Conservation (phyloP, 2,113 vertebrate genomes). For the Etheostoma spectabile region DNA sequence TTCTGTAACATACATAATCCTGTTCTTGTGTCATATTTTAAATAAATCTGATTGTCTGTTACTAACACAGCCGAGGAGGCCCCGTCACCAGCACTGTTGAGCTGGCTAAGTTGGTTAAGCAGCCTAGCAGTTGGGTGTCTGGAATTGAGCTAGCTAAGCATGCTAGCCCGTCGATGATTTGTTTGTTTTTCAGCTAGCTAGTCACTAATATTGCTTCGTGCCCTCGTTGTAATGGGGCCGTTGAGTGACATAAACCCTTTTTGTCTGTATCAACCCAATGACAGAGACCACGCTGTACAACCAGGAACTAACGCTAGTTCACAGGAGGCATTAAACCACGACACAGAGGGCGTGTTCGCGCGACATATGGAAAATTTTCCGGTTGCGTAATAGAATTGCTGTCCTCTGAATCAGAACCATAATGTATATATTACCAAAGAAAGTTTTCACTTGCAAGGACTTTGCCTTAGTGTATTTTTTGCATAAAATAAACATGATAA, state of each 20-base stretch:
- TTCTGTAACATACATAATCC: background rate
- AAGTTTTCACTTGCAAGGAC: too few species aligned
- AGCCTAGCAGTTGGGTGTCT: background rate
- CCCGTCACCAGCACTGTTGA: background rate
- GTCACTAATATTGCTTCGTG: background rate
- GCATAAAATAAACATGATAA: too few species aligned
- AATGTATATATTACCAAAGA: too few species aligned
- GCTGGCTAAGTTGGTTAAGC: constrained; percentile 20
- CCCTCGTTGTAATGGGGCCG: accelerated
- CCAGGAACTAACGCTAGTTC: background rate
- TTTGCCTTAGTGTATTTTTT: too few species aligned
- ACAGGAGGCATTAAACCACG: background rate
- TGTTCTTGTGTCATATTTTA: background rate
- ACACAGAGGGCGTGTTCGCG: constrained; percentile 32
- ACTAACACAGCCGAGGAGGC: background rate
- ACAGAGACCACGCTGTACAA: background rate
- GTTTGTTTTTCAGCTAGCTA: background rate
- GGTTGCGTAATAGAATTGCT: background rate
- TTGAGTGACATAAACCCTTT: background rate
- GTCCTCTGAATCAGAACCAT: background rate
- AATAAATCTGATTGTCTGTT: background rate
- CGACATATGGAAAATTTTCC: background rate
- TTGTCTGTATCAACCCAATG: background rate
- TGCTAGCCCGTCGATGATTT: background rate
- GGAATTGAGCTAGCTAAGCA: background rate